Percentiles rank a stretch among this genome's conserved stretches.
These are phyloP conservation scores for Scelioninae gen. 2 DNA, from an alignment of 2,888 invertebrate genomes.

Conservation along the genomic window DNA sequence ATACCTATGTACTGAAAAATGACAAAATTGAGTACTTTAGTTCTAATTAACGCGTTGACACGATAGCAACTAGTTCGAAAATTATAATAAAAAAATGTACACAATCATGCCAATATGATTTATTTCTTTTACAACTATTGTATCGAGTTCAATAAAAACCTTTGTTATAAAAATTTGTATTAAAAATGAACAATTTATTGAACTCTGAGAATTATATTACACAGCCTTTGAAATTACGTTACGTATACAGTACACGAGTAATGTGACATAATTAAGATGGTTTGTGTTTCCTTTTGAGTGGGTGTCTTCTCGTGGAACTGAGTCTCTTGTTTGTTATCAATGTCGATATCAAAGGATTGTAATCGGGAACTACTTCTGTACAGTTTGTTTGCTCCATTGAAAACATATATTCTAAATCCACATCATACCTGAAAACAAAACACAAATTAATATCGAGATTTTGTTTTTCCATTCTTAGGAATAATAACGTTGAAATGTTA, in stretches of 20 bases:
- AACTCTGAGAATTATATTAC: constrained; percentile 41
- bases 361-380: constrained; percentile 73
- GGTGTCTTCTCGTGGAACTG: constrained; percentile 44
- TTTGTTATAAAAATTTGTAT: background rate
- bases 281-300: constrained; percentile 52
- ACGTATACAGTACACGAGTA: constrained; percentile 15
- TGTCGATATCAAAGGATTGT: constrained; percentile 41
- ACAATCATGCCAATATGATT: background rate
- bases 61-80: background rate
- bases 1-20: too few relatives aligned
- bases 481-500: background rate
- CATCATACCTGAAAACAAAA: constrained; percentile 88
- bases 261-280: constrained; percentile 33
- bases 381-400: constrained; percentile 86
- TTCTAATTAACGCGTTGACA: too few relatives aligned
- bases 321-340: constrained; percentile 40
- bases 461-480: too few relatives aligned
- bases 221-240: constrained; percentile 43
- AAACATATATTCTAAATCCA: constrained; percentile 90
- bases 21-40: too few relatives aligned
- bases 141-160: background rate
- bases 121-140: background rate
- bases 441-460: too few relatives aligned
- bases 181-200: constrained; percentile 12
- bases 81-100: background rate